Base-by-base conservation (phyloP, 2,888 invertebrate species). In the Ormia ochracea region DNA sequence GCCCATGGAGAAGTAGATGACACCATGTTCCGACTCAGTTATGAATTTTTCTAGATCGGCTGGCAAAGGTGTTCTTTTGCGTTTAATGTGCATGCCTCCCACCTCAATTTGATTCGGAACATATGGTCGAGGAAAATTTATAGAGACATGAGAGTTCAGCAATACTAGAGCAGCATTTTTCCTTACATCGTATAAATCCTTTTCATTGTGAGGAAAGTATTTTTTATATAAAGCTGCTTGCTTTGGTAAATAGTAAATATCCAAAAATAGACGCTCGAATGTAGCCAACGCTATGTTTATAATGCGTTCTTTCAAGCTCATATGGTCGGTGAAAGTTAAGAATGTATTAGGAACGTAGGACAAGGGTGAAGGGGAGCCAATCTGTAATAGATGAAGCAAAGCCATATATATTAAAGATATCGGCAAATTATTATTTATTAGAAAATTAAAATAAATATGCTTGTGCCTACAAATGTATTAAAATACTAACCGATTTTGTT, bases 1-100 rank as follows among this genome's bases (percentile, higher is more conserved):
- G 3, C 91, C 91, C 84, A 91, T 84, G 0, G 90, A 90, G 77
- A 91, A 91, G 78, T 90, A 90, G 2, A 91, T 87, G 0, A 88
- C 90, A 4, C 91, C 91, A 26, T 91, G 84, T 31, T 82, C 82
- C 1, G 90, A 89, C 1, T 86, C 86, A 70, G 90, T 88, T 5
- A 91, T 72, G 45, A 90, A 90, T 3, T 85, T 83, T 63, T 89
- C 84, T 7, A 90, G 83, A 45, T 89, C 86, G 36, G 70, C 72
- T 2, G 90, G 88, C 28, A 89, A 45, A 1, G 87, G 85, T 0
- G 84, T 83, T 1, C 83, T 81, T 31, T 83, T 83, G 5, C 85
- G 85, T 26, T 88, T 83, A 12, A 89, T 85, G 56, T 90, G 89
- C 65, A 90, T 81, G 1, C 89, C 89, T 0, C 89, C 89, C 1